Conservation (phyloP, 2,888 invertebrate species). For the Drosophila tripunctata region DNA sequence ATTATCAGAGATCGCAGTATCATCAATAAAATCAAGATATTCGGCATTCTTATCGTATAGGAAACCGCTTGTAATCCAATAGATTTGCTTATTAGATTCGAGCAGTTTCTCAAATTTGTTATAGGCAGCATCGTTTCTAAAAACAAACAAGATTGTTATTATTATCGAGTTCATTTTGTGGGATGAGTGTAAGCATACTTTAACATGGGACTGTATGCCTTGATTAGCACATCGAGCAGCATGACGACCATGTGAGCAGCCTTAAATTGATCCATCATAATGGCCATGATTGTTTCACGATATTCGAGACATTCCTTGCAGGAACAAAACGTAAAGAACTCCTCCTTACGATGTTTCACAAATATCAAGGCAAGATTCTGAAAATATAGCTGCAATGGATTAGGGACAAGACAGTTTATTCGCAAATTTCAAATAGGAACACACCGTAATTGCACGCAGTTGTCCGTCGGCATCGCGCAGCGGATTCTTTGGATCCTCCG, state of each 20-base stretch:
- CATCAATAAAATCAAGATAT: constrained; percentile 83
- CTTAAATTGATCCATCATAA: constrained; percentile 83
- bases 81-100: constrained; percentile 81
- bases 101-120: constrained; percentile 82
- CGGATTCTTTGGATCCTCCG: constrained; percentile 70
- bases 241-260: constrained; percentile 83
- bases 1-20: constrained; percentile 83
- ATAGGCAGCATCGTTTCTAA: constrained; percentile 81
- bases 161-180: not conserved
- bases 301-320: constrained; percentile 83
- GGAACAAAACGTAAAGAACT: constrained; percentile 83
- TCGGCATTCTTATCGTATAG: constrained; percentile 82
- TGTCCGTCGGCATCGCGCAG: constrained; percentile 72
- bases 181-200: constrained; percentile 64
- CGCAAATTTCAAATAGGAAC: constrained; percentile 39
- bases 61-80: constrained; percentile 83
- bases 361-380: constrained; percentile 81
- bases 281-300: constrained; percentile 82
- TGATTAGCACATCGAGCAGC: constrained; percentile 81
- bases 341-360: constrained; percentile 81
- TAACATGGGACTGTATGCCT: constrained; percentile 83
- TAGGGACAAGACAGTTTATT: too few species aligned
- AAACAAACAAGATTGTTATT: not conserved
- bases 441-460: constrained; percentile 75
- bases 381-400: constrained; percentile 71